Evolutionary conservation across 2,113 vertebrate species (phyloP).

Genomic region (mouse (Mus musculus)): GRCm39 chr13:42147001-42147500

Average conservation of each 20-base stretch:
- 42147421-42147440: neutral
- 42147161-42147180: neutral
- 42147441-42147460: neutral
- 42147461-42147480: neutral
- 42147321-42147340: neutral
- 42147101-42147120: neutral
- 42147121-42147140: neutral
- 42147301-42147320: neutral
- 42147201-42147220: neutral
- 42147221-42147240: neutral
- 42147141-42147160: neutral
- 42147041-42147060: neutral
- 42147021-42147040: neutral
- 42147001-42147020: neutral
- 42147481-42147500: neutral
- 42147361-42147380: neutral
- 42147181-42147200: neutral
- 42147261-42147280: neutral
- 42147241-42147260: neutral
- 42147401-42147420: neutral
- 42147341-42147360: no score
- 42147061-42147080: neutral
- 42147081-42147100: neutral
- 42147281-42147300: neutral
- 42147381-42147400: neutral